Percentiles rank a stretch among this genome's conserved stretches.
Conservation (phyloP, 2,797 vertebrate genomes). For the Morelia viridis region DNA sequence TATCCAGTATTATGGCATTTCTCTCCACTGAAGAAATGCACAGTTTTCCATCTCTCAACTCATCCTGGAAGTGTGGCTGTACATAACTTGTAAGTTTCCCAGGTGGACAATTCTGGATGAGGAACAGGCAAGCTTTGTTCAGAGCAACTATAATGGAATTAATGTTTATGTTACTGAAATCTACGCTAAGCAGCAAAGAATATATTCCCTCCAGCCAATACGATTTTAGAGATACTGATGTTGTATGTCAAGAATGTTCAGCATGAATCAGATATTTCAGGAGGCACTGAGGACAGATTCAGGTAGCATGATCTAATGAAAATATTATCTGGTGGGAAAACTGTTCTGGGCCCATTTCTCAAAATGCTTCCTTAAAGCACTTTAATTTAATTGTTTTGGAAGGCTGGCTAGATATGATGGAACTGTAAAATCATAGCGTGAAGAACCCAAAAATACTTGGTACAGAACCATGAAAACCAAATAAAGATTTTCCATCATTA, state of each 20-base stretch:
- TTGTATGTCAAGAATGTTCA: neutral
- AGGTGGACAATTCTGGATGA: neutral
- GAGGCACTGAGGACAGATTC: neutral
- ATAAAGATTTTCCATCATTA: neutral
- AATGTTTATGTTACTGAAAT: neutral
- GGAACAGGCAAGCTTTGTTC: neutral
- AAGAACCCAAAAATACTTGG: neutral
- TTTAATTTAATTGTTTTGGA: neutral
- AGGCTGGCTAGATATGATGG: neutral
- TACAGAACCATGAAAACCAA: neutral
- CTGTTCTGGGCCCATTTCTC: neutral
- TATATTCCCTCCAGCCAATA: neutral
- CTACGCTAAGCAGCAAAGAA: neutral
- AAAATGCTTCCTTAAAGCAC: neutral
- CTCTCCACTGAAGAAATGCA: neutral
- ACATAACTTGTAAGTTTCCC: neutral
- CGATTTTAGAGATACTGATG: neutral
- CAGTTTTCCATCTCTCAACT: neutral
- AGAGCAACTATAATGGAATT: neutral
- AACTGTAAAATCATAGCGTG: neutral
- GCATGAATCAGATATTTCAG: neutral
- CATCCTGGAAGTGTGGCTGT: neutral
- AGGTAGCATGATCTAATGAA: neutral
- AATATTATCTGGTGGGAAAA: neutral
- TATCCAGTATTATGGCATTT: neutral